Evolutionary conservation across 2,888 invertebrate genomes (phyloP).

Genomic region (Onchidella celtica): DNA sequence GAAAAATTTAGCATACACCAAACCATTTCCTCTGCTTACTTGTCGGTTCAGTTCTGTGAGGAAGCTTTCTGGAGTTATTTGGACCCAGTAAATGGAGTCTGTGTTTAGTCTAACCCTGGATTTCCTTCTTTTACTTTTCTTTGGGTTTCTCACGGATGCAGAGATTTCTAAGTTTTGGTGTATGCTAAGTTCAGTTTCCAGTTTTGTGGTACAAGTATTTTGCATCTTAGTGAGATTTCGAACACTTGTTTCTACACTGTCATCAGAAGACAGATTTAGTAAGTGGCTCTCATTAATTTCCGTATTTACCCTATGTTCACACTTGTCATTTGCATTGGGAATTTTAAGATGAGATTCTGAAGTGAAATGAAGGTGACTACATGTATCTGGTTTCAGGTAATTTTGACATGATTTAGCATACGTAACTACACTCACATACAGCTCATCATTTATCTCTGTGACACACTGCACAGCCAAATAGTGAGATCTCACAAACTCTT

Average conservation of each 20-base stretch:
- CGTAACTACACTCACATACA: conserved; percentile 40
- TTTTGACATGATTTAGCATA: background rate
- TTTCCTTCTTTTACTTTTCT: conserved; percentile 9
- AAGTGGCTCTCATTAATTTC: no score
- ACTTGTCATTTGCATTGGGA: background rate
- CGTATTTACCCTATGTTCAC: background rate
- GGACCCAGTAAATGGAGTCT: conserved; percentile 55
- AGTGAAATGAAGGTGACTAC: background rate
- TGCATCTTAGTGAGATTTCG: background rate
- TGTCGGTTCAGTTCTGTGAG: conserved; percentile 62
- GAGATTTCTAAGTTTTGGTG: background rate
- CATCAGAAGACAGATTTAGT: background rate
- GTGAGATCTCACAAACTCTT: background rate
- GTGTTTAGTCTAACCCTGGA: background rate
- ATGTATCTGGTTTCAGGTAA: background rate
- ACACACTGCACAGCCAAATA: conserved; percentile 29
- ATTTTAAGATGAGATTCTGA: background rate
- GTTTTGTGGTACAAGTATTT: background rate
- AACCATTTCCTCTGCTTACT: conserved; percentile 50
- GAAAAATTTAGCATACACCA: conserved; percentile 70
- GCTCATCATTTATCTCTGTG: conserved; percentile 13
- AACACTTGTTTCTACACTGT: background rate
- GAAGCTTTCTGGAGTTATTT: conserved; percentile 66
- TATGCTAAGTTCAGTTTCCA: background rate
- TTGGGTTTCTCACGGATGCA: background rate